Percentiles rank a stretch among this genome's conserved stretches.
These are phyloP conservation scores for Leptura quadrifasciata DNA, from an alignment of 2,888 invertebrate species.

Conservation along the genomic window DNA sequence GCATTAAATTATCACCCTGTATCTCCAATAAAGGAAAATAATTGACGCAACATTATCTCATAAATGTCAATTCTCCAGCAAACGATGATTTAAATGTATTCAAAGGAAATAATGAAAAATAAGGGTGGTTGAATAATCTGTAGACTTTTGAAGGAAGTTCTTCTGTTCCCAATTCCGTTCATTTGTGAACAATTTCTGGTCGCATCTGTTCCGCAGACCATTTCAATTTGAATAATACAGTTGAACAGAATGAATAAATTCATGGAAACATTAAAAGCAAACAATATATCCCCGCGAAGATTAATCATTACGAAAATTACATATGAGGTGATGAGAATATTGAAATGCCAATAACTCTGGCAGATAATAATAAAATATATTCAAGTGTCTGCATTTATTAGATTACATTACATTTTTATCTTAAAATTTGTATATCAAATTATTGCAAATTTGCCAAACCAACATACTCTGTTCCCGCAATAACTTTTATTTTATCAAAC, in stretches of 20 bases:
- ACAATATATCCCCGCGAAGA: not conserved
- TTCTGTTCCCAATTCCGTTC: slow-evolving; percentile 14
- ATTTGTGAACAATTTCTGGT: slow-evolving; percentile 13
- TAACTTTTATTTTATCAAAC: no score
- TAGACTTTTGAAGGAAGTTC: not conserved
- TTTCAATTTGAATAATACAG: slow-evolving; percentile 17
- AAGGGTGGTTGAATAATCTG: slow-evolving; percentile 1
- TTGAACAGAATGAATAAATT: slow-evolving; percentile 17
- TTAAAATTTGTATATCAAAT: no score
- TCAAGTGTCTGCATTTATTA: no score
- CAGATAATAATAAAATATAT: not conserved
- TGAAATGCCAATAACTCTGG: no score
- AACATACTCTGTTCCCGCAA: no score
- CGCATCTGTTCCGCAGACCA: slow-evolving; percentile 9
- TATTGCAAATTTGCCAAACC: no score
- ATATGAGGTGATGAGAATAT: not conserved
- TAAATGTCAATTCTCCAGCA: slow-evolving; percentile 4
- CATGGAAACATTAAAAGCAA: slow-evolving; percentile 12
- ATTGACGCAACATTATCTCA: not conserved
- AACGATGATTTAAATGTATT: slow-evolving; percentile 12
- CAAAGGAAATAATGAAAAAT: slow-evolving; percentile 8
- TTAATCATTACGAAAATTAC: not conserved
- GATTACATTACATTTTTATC: no score
- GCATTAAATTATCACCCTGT: not conserved
- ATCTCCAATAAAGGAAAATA: not conserved